Evolutionary conservation across 2,113 vertebrate genomes (phyloP).

Genomic region (Nymphicus hollandicus): DNA sequence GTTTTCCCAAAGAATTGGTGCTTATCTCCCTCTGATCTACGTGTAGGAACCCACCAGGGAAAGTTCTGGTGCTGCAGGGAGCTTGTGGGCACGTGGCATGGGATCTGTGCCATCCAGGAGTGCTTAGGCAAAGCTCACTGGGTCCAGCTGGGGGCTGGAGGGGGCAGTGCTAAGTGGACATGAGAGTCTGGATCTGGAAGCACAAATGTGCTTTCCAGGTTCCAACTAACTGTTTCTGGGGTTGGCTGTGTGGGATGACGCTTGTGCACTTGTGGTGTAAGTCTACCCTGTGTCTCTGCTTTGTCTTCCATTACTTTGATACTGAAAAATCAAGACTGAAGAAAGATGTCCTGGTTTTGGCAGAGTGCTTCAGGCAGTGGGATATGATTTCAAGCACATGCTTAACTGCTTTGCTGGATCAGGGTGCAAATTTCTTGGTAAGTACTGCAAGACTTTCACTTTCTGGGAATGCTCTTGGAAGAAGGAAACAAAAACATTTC

Average conservation of each 20-base stretch:
- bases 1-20: not conserved
- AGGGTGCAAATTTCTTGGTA: not conserved
- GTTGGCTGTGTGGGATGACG: not conserved
- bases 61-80: not conserved
- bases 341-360: not conserved
- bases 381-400: not conserved
- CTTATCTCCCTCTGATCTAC: not conserved
- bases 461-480: constrained; percentile 4
- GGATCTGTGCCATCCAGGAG: not conserved
- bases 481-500: constrained; percentile 2
- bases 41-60: not conserved
- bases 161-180: not conserved
- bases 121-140: not conserved
- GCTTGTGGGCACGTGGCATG: accelerated
- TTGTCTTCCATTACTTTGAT: not conserved
- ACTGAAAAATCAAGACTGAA: not conserved
- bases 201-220: not conserved
- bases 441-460: not conserved
- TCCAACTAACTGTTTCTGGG: not conserved
- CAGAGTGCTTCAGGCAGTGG: not conserved
- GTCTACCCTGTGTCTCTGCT: not conserved
- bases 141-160: not conserved
- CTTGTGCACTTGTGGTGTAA: not conserved
- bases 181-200: not conserved
- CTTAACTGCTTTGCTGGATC: constrained; percentile 4